Evolutionary conservation across 2,113 vertebrate genomes (phyloP).

Genomic region (Asarcornis scutulata): DNA sequence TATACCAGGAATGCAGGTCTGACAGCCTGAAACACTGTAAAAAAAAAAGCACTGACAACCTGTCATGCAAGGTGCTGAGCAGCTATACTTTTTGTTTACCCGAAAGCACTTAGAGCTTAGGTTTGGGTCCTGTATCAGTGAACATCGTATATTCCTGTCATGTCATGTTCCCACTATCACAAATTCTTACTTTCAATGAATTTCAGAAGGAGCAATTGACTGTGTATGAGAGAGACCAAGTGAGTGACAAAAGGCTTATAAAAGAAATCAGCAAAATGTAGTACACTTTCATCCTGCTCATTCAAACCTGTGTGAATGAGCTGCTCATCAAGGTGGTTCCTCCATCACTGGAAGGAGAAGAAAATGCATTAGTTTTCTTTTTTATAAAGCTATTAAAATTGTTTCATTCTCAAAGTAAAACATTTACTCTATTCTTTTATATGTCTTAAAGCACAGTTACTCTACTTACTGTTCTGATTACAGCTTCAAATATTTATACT

Average conservation of each 20-base stretch:
- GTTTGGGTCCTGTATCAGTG: not conserved
- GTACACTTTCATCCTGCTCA: not conserved
- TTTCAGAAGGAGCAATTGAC: not conserved
- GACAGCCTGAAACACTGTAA: not conserved
- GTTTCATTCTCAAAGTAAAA: not conserved
- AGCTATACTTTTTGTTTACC: not conserved
- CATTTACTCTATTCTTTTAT: not conserved
- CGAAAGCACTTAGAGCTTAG: rapidly evolving
- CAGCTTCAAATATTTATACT: not conserved
- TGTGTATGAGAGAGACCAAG: not conserved
- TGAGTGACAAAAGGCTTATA: constrained; percentile 10
- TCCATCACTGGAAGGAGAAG: not conserved
- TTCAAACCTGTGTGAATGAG: not conserved
- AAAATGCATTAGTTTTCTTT: not conserved
- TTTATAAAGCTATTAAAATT: not conserved
- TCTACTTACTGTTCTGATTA: not conserved
- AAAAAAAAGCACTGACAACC: not conserved
- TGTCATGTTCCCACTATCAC: not conserved
- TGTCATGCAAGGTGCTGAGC: not conserved
- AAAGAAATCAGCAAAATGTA: not conserved
- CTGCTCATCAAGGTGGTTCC: constrained; percentile 20
- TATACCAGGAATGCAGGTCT: not conserved
- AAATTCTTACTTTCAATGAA: not conserved
- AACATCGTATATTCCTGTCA: not conserved
- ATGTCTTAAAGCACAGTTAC: not conserved